Evolutionary conservation across 2,113 vertebrate species (phyloP), one percentile per base, ranked within the genome.

Genomic region (Amblyornis subalaris): DNA sequence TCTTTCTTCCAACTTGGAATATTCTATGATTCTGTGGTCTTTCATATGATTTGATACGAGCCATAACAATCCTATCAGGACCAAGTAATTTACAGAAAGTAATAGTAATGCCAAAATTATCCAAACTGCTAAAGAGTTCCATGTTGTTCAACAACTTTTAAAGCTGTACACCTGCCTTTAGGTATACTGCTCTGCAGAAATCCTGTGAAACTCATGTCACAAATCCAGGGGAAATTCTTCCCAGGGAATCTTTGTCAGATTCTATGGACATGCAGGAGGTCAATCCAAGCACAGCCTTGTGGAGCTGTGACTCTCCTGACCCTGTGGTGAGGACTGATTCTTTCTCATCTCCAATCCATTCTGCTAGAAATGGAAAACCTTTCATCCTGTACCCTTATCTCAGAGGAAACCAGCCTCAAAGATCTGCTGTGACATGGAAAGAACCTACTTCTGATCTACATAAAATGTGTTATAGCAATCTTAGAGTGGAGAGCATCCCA

Each of bases 121-220:
- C 18, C 38, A 58, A 47, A 67, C 23, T 64, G 18, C 10, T 54
- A 9, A 78, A 67, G 28, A 70, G 23, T 8, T 51, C 14, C 36
- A 9, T 7, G 4, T 35, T 73, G 54, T 82, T 85, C 35, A 53
- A 57, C 16, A 64, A 8, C 9, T 55, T 35, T 38, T 78, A 48
- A 83, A 78, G 22, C 29, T 65, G 11, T 35, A 58, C 8, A 31
- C 24, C 23, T 54, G 10, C 33, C 14, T 60, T 78, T 48, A 47
- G 10, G 19, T 44, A 44, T 21, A 28, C 23, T 70, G 33, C 5
- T 4, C 28, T 25, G 28, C 5, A 83, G 62, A 78, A 42, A 48
- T 7, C 16, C 28, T 36, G 17, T 0, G 0, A 38, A n/a, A 65
- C 20, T 80, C 7, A 4, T 13, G 33, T 29, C 16, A 45, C 0